phyloP scores from a whole-genome alignment of 23 tunicate genomes.

The Phallusia fumigata region DNA sequence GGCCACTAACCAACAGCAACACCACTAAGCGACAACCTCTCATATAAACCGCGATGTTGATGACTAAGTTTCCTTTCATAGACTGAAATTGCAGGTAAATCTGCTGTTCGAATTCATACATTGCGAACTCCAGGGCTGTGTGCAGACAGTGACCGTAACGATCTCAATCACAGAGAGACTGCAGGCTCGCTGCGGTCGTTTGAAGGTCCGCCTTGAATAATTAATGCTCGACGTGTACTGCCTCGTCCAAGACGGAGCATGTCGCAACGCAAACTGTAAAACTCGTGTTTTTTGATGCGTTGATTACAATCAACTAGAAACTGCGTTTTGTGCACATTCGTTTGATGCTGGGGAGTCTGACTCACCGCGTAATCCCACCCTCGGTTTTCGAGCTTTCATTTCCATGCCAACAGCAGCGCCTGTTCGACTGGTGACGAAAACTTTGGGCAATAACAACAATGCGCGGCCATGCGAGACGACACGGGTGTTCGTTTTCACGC shows the following conservation, averaged over 20 bases:
- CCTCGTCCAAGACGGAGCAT: no score
- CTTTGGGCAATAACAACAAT: conserved; percentile 1
- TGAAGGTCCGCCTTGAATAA: background rate
- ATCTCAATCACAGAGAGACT: background rate
- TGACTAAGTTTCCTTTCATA: no score
- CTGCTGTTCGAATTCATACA: background rate
- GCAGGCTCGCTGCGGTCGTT: background rate
- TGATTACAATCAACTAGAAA: no score
- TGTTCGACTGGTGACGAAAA: conserved; percentile 1
- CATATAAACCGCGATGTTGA: no score
- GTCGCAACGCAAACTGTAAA: no score
- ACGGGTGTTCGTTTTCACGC: conserved; percentile 12
- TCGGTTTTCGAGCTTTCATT: background rate
- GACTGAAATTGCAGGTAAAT: background rate
- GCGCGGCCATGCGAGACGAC: background rate
- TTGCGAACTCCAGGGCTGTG: background rate
- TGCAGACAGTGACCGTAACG: background rate
- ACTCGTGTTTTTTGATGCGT: no score
- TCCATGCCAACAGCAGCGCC: background rate
- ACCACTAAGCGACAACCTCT: background rate
- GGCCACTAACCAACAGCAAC: background rate
- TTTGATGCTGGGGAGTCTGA: background rate
- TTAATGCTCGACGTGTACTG: background rate
- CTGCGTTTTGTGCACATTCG: background rate
- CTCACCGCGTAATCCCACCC: background rate